These are phyloP conservation scores for Drosophila ananassae DNA, from an alignment of 1,140 invertebrate species.

Conservation along the genomic window DNA sequence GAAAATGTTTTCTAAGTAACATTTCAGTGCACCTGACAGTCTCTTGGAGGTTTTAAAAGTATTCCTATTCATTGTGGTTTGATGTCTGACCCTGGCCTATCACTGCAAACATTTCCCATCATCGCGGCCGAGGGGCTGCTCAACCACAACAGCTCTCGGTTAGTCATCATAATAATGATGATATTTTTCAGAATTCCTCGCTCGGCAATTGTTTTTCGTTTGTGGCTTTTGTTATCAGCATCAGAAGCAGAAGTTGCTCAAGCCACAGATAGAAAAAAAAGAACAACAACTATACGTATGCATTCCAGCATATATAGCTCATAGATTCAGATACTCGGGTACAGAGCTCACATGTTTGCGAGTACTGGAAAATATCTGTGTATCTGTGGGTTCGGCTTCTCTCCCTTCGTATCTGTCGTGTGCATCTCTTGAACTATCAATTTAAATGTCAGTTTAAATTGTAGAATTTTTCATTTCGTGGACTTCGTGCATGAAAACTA, in stretches of 20 bases:
- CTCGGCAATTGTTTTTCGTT: constrained; percentile 28
- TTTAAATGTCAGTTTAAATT: constrained; percentile 84
- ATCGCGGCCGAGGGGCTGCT: no score
- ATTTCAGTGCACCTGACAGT: no score
- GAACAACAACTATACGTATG: constrained; percentile 32
- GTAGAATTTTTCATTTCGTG: constrained; percentile 83
- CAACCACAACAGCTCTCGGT: constrained; percentile 14
- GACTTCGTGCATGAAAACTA: constrained; percentile 82
- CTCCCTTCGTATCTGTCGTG: constrained; percentile 74
- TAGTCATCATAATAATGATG: constrained; percentile 34
- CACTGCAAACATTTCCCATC: constrained; percentile 23
- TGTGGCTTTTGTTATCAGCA: constrained; percentile 44
- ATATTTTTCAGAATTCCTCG: constrained; percentile 25
- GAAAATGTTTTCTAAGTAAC: no score
- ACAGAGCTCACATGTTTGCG: constrained; percentile 4
- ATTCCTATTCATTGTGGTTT: constrained; percentile 23
- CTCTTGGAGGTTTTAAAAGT: background rate
- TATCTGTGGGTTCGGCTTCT: constrained; percentile 32
- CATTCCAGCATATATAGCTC: constrained; percentile 19
- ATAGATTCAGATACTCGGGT: constrained; percentile 8
- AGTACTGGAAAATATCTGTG: constrained; percentile 2
- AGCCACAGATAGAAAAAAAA: constrained; percentile 4
- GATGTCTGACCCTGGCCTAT: constrained; percentile 7
- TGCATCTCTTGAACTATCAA: constrained; percentile 84
- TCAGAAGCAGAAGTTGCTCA: constrained; percentile 7